phyloP scores from a whole-genome alignment of 1,140 invertebrate genomes.

The Platyura marginata region DNA sequence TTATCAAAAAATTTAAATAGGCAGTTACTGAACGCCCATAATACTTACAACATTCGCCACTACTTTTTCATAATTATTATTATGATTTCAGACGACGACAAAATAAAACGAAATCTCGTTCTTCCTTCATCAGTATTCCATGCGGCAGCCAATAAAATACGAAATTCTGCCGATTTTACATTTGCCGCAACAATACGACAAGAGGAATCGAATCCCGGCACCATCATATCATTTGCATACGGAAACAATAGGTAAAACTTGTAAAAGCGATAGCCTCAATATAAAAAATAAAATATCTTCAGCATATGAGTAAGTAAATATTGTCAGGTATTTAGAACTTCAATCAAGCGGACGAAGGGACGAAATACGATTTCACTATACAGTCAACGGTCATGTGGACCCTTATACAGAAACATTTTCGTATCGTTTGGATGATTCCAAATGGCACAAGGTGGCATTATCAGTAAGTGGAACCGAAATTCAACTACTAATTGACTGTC shows the following conservation, averaged over 20 bases:
- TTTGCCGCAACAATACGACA: conserved; percentile 56
- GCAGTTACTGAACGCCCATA: no score
- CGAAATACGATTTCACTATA: conserved; percentile 60
- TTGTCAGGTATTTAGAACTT: conserved; percentile 64
- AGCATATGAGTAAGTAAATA: conserved; percentile 2
- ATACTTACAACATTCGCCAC: no score
- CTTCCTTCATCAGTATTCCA: conserved; percentile 44
- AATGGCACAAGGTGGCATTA: conserved; percentile 71
- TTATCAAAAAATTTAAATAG: no score
- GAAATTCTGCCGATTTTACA: conserved; percentile 57
- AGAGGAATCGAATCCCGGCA: conserved; percentile 62
- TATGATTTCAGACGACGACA: background rate
- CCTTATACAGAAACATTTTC: conserved; percentile 64
- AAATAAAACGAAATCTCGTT: conserved; percentile 44
- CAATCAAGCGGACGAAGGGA: conserved; percentile 75
- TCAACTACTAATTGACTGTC: conserved; percentile 70
- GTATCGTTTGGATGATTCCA: conserved; percentile 63
- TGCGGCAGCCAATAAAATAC: conserved; percentile 44
- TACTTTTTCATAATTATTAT: background rate
- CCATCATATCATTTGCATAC: conserved; percentile 62
- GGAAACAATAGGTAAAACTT: conserved; percentile 44
- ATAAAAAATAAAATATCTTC: background rate
- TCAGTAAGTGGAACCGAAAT: conserved; percentile 64
- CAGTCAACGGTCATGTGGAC: conserved; percentile 29
- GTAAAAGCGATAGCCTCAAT: background rate